Base-by-base conservation (phyloP, 1,140 invertebrate species). In the Battus philenor region DNA sequence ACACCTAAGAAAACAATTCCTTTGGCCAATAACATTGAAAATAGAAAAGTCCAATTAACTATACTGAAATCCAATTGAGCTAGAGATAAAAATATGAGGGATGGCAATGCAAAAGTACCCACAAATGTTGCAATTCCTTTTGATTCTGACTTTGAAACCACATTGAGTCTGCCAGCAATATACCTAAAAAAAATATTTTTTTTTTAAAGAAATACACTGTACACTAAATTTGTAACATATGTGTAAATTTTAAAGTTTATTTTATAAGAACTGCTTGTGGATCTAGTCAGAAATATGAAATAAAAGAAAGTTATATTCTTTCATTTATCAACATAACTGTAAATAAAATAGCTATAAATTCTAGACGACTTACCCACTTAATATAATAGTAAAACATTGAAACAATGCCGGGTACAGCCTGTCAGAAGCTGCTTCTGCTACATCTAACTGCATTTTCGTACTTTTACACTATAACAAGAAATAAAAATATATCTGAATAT, bases 91-190 rank as follows among this genome's bases (percentile, higher is more conserved):
- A 99, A 98, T 59, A 99, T 97, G 2, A 98, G 75, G 1, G 95
- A 93, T 31, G 97, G 97, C 24, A 99, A 70, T 10, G 95, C 93
- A 87, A 98, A 98, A 24, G 93, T 97, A 12, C 95, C 95, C 0
- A 98, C 94, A 88, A 98, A 98, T 34, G 93, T 95, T 31, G 94
- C 95, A 29, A 99, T 89, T 2, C 97, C 97, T 83, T 95, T 95
- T n/a, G 93, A 91, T 86, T 98, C 96, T 9, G 88, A 88, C 72
- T 93, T 90, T 41, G 93, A 91, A 1, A 99, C 95, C 15, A 97
- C 75, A 63, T 94, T 93, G 27, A 94, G 88, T 45, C 95, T 89
- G 4, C 97, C 96, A 47, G 97, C 95, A 8, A 97, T 76, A 79
- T 98, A 98, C 9, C 97, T 98, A 11, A 60, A 49, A 20, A 20